Evolutionary conservation across 1,140 invertebrate genomes (phyloP).

Genomic region (Wiebesia pumilae): DNA sequence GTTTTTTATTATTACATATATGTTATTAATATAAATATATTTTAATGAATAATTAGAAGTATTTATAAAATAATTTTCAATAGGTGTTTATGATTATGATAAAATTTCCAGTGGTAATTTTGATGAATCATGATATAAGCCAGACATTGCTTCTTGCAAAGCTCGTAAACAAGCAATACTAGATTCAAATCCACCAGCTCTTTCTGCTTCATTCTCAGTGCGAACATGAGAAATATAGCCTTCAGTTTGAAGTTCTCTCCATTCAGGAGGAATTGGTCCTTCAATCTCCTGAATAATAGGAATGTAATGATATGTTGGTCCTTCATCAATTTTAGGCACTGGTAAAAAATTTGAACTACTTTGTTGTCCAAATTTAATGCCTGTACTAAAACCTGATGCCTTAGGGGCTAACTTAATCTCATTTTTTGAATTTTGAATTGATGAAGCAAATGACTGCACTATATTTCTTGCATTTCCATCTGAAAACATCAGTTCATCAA

Average conservation of each 20-base stretch:
- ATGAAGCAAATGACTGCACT: conserved; percentile 86
- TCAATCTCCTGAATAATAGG: conserved; percentile 77
- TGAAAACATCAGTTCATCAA: conserved; percentile 96
- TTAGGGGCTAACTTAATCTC: conserved; percentile 77
- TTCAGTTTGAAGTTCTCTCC: conserved; percentile 78
- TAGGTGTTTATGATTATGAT: background rate
- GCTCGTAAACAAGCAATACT: conserved; percentile 90
- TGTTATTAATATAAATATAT: conserved; percentile 26
- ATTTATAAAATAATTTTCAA: background rate
- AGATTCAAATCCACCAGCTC: conserved; percentile 91
- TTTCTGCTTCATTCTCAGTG: conserved; percentile 82
- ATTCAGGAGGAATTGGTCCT: conserved; percentile 84
- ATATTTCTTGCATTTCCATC: conserved; percentile 92
- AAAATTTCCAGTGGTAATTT: conserved; percentile 48
- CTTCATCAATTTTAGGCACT: conserved; percentile 84
- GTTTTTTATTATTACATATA: background rate
- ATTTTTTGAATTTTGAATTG: conserved; percentile 79
- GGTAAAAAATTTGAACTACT: conserved; percentile 77
- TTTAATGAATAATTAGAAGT: background rate
- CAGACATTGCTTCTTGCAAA: conserved; percentile 91
- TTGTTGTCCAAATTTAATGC: conserved; percentile 84
- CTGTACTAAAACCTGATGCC: conserved; percentile 85
- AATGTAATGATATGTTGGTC: conserved; percentile 83
- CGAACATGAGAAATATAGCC: conserved; percentile 88
- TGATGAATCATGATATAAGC: conserved; percentile 81